Evolutionary conservation across 2,113 vertebrate genomes (phyloP).

Genomic region (Dasyurus viverrinus): DNA sequence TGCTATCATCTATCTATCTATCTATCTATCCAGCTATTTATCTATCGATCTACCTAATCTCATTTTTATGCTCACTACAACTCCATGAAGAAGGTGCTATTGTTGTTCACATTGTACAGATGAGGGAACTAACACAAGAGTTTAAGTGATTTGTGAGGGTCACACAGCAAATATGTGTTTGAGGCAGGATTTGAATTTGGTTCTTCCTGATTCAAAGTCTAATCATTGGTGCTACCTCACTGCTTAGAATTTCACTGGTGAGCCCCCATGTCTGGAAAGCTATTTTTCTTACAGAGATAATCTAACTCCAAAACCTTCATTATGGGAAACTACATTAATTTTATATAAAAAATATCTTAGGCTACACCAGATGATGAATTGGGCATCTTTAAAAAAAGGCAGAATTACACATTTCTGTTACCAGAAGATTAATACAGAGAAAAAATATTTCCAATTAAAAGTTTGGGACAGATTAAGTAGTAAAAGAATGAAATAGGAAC

Average conservation of each 20-base stretch:
- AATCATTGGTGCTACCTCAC: not conserved
- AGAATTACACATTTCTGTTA: not conserved
- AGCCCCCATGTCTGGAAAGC: no score
- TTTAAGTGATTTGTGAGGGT: not conserved
- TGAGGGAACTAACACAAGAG: not conserved
- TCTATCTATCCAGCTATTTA: no score
- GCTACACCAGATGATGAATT: not conserved
- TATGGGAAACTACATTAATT: not conserved
- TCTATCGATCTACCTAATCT: not conserved
- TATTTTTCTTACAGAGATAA: not conserved
- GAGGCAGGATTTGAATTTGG: not conserved
- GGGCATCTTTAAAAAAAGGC: not conserved
- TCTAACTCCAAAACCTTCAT: not conserved
- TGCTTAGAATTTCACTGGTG: not conserved
- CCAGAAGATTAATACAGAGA: not conserved
- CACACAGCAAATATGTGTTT: not conserved
- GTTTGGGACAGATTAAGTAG: not conserved
- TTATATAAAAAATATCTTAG: not conserved
- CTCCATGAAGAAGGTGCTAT: not conserved
- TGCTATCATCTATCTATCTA: no score
- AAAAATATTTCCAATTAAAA: not conserved
- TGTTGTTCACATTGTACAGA: not conserved
- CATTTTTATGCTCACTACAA: not conserved
- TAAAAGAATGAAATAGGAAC: not conserved
- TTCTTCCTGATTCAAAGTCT: not conserved